Conservation (phyloP, 2,113 vertebrate species). For the Atractosteus spatula region DNA sequence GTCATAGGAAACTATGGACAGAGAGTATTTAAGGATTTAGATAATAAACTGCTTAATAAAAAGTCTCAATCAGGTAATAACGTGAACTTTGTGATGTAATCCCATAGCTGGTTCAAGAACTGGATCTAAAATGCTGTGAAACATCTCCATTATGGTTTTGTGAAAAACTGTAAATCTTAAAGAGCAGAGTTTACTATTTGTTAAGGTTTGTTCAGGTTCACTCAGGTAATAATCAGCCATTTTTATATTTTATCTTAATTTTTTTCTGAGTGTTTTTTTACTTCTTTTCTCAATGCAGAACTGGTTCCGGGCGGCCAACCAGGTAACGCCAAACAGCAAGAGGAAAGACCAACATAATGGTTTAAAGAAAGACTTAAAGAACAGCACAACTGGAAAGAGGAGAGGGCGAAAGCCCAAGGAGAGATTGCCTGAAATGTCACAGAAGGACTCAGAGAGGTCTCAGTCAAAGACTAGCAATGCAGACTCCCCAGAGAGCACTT, state of each 20-base stretch:
- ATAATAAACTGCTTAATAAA: too few species aligned
- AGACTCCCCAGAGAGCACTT: constrained; percentile 9
- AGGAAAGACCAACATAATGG: constrained; percentile 60
- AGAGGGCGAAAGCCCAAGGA: constrained; percentile 91
- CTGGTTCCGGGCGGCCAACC: constrained; percentile 87
- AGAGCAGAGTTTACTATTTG: too few species aligned
- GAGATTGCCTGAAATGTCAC: constrained; percentile 47
- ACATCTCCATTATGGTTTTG: too few species aligned
- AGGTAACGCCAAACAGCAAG: constrained; percentile 71
- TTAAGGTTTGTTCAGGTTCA: too few species aligned
- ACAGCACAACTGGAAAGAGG: constrained; percentile 74
- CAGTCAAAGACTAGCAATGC: constrained; percentile 50
- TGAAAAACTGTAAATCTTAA: too few species aligned
- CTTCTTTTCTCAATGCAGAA: constrained; percentile 65
- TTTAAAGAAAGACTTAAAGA: constrained; percentile 69
- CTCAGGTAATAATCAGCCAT: too few species aligned
- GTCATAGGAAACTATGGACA: background rate
- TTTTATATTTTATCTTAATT: too few species aligned
- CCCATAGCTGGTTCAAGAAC: too few species aligned
- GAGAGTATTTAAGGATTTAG: too few species aligned
- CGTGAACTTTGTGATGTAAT: too few species aligned
- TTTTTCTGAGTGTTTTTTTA: background rate
- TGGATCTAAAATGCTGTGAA: too few species aligned
- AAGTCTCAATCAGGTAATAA: too few species aligned
- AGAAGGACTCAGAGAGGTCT: constrained; percentile 14